Evolutionary conservation across 1,140 invertebrate genomes (phyloP), one percentile per base, ranked within the genome.

Genomic region (Aphelinus certus): DNA sequence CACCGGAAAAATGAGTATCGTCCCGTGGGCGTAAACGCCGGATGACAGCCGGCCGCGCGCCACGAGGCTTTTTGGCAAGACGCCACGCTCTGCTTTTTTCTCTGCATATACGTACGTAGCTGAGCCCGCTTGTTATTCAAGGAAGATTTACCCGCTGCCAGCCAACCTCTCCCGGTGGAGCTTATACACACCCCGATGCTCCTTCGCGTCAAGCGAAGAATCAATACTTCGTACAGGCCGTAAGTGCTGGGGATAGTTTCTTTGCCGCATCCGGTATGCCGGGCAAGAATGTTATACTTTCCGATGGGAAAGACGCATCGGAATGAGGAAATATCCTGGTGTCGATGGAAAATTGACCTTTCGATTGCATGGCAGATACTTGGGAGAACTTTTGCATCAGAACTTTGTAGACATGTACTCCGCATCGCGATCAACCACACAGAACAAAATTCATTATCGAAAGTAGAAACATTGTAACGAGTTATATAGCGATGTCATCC

Each of bases 31-130:
- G 49, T 49, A 66, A 65, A 65, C 49, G 49, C 65, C 51, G 65
- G 42, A 10, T 67, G 51, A 68, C 51, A 56, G 65, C 53, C 47
- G 26, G 65, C 3, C n/a, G 26, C 26, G 26, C 26, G 26, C 64
- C 49, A 51, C 5, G 51, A 66, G 51, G 65, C 65, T 68, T 68
- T 68, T 68, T 68, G 65, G 65, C 65, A 68, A n/a, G 43, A n/a
- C 43, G 65, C 65, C 65, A 57, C 9, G 43, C 3, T 7, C 65
- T 68, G 43, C 65, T 26, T 26, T 57, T 62, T 46, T 62, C 42
- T 45, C 48, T 26, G 48, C 3, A 10, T 42, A 6, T 3, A 48
- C 64, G n/a, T 43, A 61, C 5, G 3, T 43, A n/a, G 48, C 42
- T 43, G n/a, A 7, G 43, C 55, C 47, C 65, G 48, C 43, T 47